phyloP scores from a whole-genome alignment of 35 echinoderm and acorn worm genomes.

The Ophiothrix spiculata region DNA sequence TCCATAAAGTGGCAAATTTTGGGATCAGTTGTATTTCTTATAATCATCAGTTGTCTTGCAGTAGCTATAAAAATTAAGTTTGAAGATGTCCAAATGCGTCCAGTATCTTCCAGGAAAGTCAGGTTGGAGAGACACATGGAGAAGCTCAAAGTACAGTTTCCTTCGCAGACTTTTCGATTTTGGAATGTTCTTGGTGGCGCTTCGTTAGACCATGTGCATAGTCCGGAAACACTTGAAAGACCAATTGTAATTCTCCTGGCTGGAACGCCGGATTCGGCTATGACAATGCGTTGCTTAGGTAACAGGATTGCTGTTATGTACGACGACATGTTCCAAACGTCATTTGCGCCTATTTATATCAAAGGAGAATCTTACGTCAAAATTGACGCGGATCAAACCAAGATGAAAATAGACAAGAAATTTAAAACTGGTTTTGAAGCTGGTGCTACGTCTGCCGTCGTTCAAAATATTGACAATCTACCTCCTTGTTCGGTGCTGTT shows the following conservation, averaged over 20 bases:
- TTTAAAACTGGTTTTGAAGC: not conserved
- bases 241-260: not conserved
- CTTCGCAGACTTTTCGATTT: not conserved
- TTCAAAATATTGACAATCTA: slow-evolving; percentile 57
- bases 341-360: not conserved
- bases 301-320: not conserved
- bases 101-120: not conserved
- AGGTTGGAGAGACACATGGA: not conserved
- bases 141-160: slow-evolving; percentile 4
- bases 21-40: not conserved
- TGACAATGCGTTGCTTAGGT: not conserved
- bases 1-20: not conserved
- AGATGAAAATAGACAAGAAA: not conserved
- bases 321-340: not conserved
- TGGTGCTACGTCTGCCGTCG: not conserved
- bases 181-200: slow-evolving; percentile 1
- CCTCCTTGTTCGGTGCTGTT: slow-evolving; percentile 74
- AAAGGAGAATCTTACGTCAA: not conserved
- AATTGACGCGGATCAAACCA: not conserved
- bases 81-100: not conserved
- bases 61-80: not conserved
- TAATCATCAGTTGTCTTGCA: not conserved
- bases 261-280: not conserved
- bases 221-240: not conserved
- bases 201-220: not conserved